Percentiles rank a stretch among this genome's conserved stretches.
Conservation (phyloP, 1,140 invertebrate genomes). For the Scaptodrosophila lebanonensis region DNA sequence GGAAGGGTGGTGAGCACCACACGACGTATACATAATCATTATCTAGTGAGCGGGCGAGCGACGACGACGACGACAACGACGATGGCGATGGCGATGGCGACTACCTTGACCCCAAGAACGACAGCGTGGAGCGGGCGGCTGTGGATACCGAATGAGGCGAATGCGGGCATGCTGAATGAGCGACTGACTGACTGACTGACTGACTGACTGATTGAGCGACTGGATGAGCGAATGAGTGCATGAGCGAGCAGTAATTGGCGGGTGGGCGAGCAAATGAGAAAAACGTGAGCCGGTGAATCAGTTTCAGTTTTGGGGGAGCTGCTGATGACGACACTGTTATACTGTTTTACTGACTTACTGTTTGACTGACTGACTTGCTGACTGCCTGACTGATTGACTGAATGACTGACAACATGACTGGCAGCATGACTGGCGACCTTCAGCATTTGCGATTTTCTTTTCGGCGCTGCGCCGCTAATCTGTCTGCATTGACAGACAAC, state of each 20-base stretch:
- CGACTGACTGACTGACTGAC: constrained; percentile 25
- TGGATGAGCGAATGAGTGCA: neutral
- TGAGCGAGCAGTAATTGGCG: constrained; percentile 9
- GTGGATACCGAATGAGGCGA: constrained; percentile 19
- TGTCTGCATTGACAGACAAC: constrained; percentile 64
- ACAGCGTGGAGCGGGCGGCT: constrained; percentile 30
- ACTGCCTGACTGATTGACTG: too few species aligned
- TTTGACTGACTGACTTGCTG: too few species aligned
- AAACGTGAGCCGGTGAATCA: constrained; percentile 56
- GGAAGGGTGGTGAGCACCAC: too few species aligned
- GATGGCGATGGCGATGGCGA: too few species aligned
- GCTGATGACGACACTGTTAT: constrained; percentile 17
- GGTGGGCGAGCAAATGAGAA: constrained; percentile 51
- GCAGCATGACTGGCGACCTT: constrained; percentile 32
- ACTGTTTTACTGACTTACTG: neutral
- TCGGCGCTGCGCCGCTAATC: constrained; percentile 15
- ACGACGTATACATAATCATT: constrained; percentile 48
- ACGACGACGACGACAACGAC: too few species aligned
- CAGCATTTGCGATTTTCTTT: constrained; percentile 27
- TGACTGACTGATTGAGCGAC: constrained; percentile 11
- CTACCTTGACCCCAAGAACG: constrained; percentile 64
- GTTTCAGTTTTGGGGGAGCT: constrained; percentile 17
- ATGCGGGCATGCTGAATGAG: constrained; percentile 35
- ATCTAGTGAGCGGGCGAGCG: too few species aligned
- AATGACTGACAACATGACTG: too few species aligned